Base-by-base conservation (phyloP, 1,140 invertebrate genomes). In the fruit fly (Drosophila melanogaster) region DNA sequence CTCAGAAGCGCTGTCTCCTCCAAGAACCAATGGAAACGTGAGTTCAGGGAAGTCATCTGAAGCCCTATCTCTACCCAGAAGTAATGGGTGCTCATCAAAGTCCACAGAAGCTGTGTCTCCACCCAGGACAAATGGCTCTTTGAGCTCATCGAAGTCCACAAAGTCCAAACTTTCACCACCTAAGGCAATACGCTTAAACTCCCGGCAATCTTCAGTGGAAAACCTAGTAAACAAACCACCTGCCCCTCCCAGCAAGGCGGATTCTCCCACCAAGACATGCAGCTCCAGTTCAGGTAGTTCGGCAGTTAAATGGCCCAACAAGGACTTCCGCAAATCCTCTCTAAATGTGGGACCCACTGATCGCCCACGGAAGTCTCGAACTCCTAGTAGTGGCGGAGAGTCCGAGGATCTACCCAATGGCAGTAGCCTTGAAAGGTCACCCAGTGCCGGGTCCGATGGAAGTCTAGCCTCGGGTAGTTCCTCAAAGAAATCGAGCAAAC, bases 271-370 rank as follows among this genome's bases (percentile, higher is more conserved):
- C 65, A 93, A 93, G 15, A 86, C 30, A n/a, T 50, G 56, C 38
- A 70, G 50, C 38, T 71, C 84, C n/a, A 72, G 59, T 12, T 61
- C 75, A 0, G 58, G 70, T 4, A 81, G 61, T 19, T 70, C 93
- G 11, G 93, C 51, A 93, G 77, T 77, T 0, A 94, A 94, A 57
- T 86, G 81, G 81, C 93, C 94, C 6, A 96, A 96, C 87, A 96
- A 96, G 92, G 95, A 96, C 85, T 96, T 96, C 79, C 93, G 96
- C 11, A 96, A 96, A 90, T 96, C 95, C 0, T 94, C 94, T 0
- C 90, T 96, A 8, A 96, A 96, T 86, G 95, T 96, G 93, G 94
- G 94, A 59, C 92, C 91, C 37, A 93, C 93, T 0, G 93, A 92
- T 17, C 87, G 92, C 35, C 81, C 91, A 0, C 92, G 92, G 17